phyloP scores from a whole-genome alignment of 2,888 invertebrate species.

The Mythimna ferrago region DNA sequence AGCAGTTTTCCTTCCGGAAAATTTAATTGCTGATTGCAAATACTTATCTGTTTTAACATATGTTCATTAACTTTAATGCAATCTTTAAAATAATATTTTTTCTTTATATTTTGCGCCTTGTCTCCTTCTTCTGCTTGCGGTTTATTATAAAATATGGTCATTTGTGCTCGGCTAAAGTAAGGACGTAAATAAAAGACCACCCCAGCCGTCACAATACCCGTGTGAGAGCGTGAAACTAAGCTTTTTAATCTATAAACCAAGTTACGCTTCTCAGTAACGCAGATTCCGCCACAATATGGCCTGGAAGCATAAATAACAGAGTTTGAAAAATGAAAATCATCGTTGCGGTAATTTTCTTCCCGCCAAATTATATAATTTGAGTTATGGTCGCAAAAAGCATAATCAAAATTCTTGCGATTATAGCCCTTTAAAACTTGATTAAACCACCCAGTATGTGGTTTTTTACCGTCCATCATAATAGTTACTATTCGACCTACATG shows the following conservation, averaged over 20 bases:
- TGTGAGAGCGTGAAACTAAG: constrained; percentile 94
- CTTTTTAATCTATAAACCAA: constrained; percentile 96
- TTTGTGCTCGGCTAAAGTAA: constrained; percentile 87
- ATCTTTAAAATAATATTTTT: constrained; percentile 1
- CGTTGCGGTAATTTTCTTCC: constrained; percentile 92
- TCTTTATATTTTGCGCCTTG: constrained; percentile 82
- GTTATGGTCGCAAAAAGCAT: constrained; percentile 92
- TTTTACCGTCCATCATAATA: constrained; percentile 95
- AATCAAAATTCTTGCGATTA: constrained; percentile 95
- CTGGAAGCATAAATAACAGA: constrained; percentile 94
- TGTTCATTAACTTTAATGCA: not conserved
- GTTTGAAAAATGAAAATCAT: constrained; percentile 55
- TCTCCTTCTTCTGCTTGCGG: constrained; percentile 88
- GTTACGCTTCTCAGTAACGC: constrained; percentile 96
- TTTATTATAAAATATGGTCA: constrained; percentile 94
- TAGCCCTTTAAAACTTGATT: constrained; percentile 94
- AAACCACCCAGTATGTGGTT: constrained; percentile 97
- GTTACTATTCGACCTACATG: constrained; percentile 96
- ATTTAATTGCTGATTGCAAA: constrained; percentile 94
- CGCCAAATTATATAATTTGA: constrained; percentile 95
- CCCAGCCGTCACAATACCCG: constrained; percentile 95
- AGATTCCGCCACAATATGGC: constrained; percentile 94
- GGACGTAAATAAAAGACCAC: constrained; percentile 94
- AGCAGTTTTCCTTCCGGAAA: constrained; percentile 92
- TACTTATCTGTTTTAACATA: not conserved